Base-by-base conservation (phyloP, 2,113 vertebrate species). In the Melospiza melodia region DNA sequence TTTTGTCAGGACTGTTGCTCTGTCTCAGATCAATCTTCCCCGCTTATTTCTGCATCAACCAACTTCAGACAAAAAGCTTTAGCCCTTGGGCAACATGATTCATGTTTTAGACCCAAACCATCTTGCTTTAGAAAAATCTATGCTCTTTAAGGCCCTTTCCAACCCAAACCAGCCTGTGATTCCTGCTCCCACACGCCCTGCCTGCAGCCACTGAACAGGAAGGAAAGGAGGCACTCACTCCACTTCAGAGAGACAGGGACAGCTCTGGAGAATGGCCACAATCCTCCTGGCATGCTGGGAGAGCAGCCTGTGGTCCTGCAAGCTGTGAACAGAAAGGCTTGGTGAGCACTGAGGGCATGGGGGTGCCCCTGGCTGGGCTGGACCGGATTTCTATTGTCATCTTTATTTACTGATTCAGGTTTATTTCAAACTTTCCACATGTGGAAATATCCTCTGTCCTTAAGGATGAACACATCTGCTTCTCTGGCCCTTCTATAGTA, bases 221-320 rank as follows among this genome's bases (percentile, higher is more conserved):
- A 85, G 59, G 59, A 48, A 88, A 88, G 13, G 41, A 77, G 28
- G 54, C 21, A 98, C 98, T 97, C 90, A 98, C 98, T 98, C 96
- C 23, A 98, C 83, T 96, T 98, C 93, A 0, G 97, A 97, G 82
- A 98, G 90, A 24, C 6, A 31, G 20, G 95, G 62, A 12, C 96
- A 90, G 72, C 92, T 92, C 89, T 5, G 95, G 62, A 98, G 97
- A 71, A 98, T 86, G 57, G 57, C 78, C 55, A 91, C 54, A 1
- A 98, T 77, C 27, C 12, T 33, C 73, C 84, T 4, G 5, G 41
- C 76, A 0, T 97, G 54, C 2, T 71, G 57, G 31, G 86, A 54
- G 10, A 58, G 58, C 46, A 98, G 94, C 25, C 90, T 61, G 90
- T 88, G 41, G 27, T 90, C 59, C 90, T 95, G 97, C 62, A 98